These are phyloP conservation scores for Struthio camelus DNA, from an alignment of 2,113 vertebrate genomes.

Conservation along the genomic window DNA sequence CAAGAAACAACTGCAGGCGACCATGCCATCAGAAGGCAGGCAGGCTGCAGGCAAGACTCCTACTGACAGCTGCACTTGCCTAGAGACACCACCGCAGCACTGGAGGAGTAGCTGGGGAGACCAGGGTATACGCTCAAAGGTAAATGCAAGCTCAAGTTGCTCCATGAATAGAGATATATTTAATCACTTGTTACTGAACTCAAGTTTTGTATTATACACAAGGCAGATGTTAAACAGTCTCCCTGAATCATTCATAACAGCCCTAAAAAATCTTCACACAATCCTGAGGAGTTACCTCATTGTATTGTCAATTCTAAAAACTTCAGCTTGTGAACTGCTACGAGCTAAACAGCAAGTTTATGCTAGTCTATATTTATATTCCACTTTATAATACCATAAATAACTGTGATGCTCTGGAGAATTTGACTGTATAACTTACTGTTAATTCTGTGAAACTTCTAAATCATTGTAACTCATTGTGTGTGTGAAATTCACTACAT, in stretches of 20 bases:
- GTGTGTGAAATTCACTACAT: accelerated
- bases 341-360: neutral
- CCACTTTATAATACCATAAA: accelerated
- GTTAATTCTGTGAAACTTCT: neutral
- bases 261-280: neutral
- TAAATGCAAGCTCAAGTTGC: neutral
- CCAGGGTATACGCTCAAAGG: neutral
- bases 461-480: accelerated
- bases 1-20: neutral
- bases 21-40: neutral
- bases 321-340: neutral
- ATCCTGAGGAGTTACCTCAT: neutral
- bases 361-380: neutral
- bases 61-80: neutral
- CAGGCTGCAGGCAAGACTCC: neutral
- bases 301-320: neutral
- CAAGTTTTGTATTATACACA: neutral
- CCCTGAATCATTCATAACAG: neutral
- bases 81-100: neutral
- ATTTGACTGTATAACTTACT: accelerated
- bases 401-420: neutral
- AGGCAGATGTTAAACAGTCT: neutral
- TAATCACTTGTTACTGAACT: too few species aligned
- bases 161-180: neutral
- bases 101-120: neutral